Conservation (phyloP, 2,113 vertebrate genomes). For the Sigmodon hispidus region DNA sequence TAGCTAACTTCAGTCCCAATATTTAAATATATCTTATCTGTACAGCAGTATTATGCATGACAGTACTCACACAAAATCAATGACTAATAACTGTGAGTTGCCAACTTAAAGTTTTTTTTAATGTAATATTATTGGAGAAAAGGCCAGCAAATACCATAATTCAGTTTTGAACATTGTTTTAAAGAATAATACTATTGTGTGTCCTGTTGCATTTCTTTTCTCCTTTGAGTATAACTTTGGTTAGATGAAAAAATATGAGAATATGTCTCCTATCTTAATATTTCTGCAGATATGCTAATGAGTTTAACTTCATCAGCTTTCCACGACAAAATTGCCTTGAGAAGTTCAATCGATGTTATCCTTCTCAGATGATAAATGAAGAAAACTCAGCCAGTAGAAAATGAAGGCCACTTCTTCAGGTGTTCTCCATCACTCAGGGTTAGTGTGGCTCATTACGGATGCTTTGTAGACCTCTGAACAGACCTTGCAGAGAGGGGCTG, state of each 20-base stretch:
- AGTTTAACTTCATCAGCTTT: slow-evolving; percentile 38
- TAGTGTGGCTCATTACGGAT: not conserved
- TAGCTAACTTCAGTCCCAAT: slow-evolving; percentile 51
- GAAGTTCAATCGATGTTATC: slow-evolving; percentile 26
- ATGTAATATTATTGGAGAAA: slow-evolving; percentile 41
- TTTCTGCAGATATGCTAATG: slow-evolving; percentile 47
- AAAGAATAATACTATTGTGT: slow-evolving; percentile 26
- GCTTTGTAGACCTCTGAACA: not conserved
- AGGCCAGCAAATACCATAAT: slow-evolving; percentile 9
- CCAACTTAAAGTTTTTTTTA: slow-evolving; percentile 49
- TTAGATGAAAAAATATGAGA: slow-evolving; percentile 47
- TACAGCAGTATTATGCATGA: slow-evolving; percentile 25
- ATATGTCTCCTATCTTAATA: slow-evolving; percentile 35
- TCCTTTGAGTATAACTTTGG: slow-evolving; percentile 32
- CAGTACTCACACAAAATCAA: slow-evolving; percentile 58
- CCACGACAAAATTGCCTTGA: slow-evolving; percentile 40
- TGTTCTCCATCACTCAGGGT: not conserved
- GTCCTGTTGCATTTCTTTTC: slow-evolving; percentile 36
- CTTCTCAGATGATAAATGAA: slow-evolving; percentile 17
- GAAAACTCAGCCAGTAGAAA: not conserved
- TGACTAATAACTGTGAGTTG: slow-evolving; percentile 63
- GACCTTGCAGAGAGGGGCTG: not conserved
- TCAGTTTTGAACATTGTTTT: slow-evolving; percentile 39
- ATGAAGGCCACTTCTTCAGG: not conserved
- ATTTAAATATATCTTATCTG: slow-evolving; percentile 70